Evolutionary conservation across 2,797 vertebrate genomes (phyloP).

Genomic region (Micromesistius poutassou): DNA sequence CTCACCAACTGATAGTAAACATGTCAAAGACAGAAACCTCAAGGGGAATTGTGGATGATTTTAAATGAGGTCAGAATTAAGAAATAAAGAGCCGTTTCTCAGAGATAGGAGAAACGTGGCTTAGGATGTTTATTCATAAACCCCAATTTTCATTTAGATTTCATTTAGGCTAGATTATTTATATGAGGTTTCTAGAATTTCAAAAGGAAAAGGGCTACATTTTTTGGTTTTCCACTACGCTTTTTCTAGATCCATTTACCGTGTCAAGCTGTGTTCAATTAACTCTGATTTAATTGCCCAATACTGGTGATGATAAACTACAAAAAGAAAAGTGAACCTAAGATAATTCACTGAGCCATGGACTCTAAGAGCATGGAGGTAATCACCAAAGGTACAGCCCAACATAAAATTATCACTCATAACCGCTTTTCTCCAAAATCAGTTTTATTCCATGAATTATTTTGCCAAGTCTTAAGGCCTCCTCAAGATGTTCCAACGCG

Average conservation of each 20-base stretch:
- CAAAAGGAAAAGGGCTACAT: no score
- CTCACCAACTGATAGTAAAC: not conserved
- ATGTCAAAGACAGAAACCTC: not conserved
- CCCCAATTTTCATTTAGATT: no score
- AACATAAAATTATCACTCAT: not conserved
- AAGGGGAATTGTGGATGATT: not conserved
- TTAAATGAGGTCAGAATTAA: not conserved
- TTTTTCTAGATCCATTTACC: not conserved
- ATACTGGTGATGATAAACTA: not conserved
- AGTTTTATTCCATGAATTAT: constrained; percentile 82
- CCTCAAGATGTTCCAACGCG: constrained; percentile 73
- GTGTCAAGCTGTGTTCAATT: not conserved
- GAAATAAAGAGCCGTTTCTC: not conserved
- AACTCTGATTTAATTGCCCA: not conserved
- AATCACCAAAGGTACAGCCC: not conserved
- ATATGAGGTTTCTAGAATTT: not conserved
- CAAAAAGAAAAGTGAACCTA: not conserved
- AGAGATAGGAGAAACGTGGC: not conserved
- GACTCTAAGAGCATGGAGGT: not conserved
- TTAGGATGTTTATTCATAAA: not conserved
- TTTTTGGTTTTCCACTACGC: no score
- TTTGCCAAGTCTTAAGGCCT: constrained; percentile 85
- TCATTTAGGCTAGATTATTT: not conserved
- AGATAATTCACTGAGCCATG: not conserved
- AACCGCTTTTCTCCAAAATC: constrained; percentile 77